Percentiles rank a stretch among this genome's conserved stretches.
These are phyloP conservation scores for Sebastes reedi DNA, from an alignment of 2,797 vertebrate genomes.

Conservation along the genomic window DNA sequence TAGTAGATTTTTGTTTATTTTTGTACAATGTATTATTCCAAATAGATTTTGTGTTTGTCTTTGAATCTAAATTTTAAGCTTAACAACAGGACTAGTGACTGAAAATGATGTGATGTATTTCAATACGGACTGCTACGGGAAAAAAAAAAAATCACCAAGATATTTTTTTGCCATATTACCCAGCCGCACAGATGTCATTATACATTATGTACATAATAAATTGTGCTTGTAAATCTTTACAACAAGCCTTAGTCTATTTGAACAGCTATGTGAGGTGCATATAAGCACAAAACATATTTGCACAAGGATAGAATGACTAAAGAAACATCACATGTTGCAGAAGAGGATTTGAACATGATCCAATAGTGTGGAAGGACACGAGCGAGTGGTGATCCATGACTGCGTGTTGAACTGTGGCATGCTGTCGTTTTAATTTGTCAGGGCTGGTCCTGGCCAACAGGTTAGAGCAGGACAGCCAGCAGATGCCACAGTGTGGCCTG, in stretches of 20 bases:
- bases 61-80: no score
- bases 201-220: background rate
- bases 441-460: background rate
- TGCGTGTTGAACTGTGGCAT: background rate
- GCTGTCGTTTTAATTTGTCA: background rate
- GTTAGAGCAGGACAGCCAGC: background rate
- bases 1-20: background rate
- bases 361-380: background rate
- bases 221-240: no score
- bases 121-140: background rate
- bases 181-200: background rate
- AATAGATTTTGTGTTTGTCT: background rate
- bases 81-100: background rate
- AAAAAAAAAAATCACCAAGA: no score
- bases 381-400: background rate
- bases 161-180: no score
- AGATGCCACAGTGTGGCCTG: background rate
- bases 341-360: background rate
- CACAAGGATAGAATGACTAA: background rate
- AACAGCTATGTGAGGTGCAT: background rate
- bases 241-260: background rate
- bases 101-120: background rate
- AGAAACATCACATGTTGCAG: background rate
- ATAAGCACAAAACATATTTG: background rate
- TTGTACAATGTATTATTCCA: background rate